phyloP scores from a whole-genome alignment of 2,888 invertebrate genomes.

The Orthonevra nobilis region DNA sequence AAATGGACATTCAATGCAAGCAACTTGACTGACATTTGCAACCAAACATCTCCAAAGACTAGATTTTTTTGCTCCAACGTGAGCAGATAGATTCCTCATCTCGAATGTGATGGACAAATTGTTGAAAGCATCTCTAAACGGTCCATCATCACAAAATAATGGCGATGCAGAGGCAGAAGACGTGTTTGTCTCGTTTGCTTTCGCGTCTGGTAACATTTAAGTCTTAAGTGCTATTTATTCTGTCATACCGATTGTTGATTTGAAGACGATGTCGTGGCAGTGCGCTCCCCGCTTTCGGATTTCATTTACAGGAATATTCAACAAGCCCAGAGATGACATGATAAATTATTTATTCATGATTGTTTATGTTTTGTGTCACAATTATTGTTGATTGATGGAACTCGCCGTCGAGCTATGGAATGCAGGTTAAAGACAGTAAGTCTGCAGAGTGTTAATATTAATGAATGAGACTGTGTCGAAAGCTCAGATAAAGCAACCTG shows the following conservation, averaged over 20 bases:
- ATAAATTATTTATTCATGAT: constrained; percentile 26
- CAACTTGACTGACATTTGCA: constrained; percentile 4
- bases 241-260: constrained; percentile 5
- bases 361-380: constrained; percentile 38
- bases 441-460: neutral
- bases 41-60: constrained; percentile 5
- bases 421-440: neutral
- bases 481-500: constrained; percentile 27
- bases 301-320: too few relatives aligned
- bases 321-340: constrained; percentile 8
- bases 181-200: neutral
- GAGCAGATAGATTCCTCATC: constrained; percentile 3
- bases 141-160: constrained; percentile 14
- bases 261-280: constrained; percentile 1
- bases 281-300: neutral
- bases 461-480: constrained; percentile 17
- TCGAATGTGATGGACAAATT: constrained; percentile 8
- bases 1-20: neutral
- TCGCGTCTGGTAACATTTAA: neutral
- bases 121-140: constrained; percentile 15
- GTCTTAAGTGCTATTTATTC: constrained; percentile 23
- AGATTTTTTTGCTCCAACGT: too few relatives aligned
- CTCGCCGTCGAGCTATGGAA: neutral
- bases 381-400: constrained; percentile 40
- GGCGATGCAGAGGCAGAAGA: neutral